A percentile compares a stretch with the other conserved stretches of the same genome.
These are phyloP conservation scores for Chromoteleia sp. DNA, from an alignment of 2,888 invertebrate genomes.

Conservation along the genomic window DNA sequence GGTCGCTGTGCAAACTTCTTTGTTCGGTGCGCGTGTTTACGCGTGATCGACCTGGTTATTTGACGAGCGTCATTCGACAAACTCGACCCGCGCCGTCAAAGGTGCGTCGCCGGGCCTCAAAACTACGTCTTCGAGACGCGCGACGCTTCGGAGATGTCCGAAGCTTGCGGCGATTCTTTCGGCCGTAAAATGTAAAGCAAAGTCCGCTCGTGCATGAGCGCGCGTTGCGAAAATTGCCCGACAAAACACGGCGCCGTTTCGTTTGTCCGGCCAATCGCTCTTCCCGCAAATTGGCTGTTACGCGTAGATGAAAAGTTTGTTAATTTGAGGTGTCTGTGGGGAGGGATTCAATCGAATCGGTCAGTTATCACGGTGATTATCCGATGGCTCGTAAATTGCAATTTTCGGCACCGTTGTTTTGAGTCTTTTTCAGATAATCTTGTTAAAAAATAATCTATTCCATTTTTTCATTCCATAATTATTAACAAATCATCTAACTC, in stretches of 20 bases:
- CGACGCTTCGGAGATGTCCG: background rate
- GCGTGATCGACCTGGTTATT: slow-evolving; percentile 57
- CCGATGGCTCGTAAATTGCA: too few species aligned
- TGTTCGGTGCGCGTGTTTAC: slow-evolving; percentile 47
- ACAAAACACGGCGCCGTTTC: too few species aligned
- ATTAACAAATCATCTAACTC: too few species aligned
- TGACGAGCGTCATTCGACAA: slow-evolving; percentile 19
- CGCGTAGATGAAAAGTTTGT: slow-evolving; percentile 40
- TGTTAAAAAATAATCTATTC: too few species aligned
- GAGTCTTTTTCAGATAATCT: too few species aligned
- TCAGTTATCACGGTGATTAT: slow-evolving; percentile 16
- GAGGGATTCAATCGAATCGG: slow-evolving; percentile 32
- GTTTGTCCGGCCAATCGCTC: slow-evolving; percentile 12
- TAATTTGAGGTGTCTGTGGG: slow-evolving; percentile 42
- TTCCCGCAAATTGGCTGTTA: slow-evolving; percentile 41
- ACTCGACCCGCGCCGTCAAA: slow-evolving; percentile 35
- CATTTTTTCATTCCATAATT: too few species aligned
- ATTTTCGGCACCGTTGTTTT: too few species aligned
- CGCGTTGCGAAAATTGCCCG: too few species aligned
- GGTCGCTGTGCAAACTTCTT: slow-evolving; percentile 48
- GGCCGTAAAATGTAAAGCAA: too few species aligned
- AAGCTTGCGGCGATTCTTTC: background rate
- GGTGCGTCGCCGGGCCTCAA: slow-evolving; percentile 3
- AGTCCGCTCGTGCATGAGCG: too few species aligned
- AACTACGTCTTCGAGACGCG: slow-evolving; percentile 2